Base-by-base conservation (phyloP, 2,888 invertebrate species). In the Stenoptilia bipunctidactyla region DNA sequence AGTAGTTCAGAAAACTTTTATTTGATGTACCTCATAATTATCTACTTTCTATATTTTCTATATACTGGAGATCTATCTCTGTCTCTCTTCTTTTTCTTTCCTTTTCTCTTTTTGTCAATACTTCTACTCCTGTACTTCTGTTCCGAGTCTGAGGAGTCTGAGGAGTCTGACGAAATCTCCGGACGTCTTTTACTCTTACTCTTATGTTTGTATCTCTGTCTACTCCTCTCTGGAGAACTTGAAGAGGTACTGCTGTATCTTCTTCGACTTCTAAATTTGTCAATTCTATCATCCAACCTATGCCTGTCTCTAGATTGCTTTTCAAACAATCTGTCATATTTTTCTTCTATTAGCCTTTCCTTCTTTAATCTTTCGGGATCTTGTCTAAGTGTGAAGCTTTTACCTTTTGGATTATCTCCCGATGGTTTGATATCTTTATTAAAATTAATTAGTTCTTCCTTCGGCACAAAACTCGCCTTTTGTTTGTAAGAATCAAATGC, bases 401-500 rank as follows among this genome's bases (percentile, higher is more conserved):
- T 46, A 13, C 63, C 58, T 34, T 55, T 60, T n/a, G 47, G 46
- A 43, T 51, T 60, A 35, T 48, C 20, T 20, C 20, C 8, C 20
- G 58, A 67, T 0, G 66, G 56, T 30, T 66, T 36, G 3, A 45
- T 64, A 30, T 58, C 60, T 34, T 47, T 62, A 46, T 36, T 15
- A 1, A 52, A 47, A 13, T 56, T 60, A 33, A 54, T 50, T 56
- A 52, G 34, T 35, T 39, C 51, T 39, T 15, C 56, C 15, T 9
- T 49, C 38, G 3, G 45, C 39, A 15, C 48, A 57, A 9, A 25
- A 53, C 86, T 79, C 37, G n/a, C n/a, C n/a, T 68, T 83, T 48
- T 65, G 85, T 53, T 89, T 90, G 56, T 90, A 92, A 52, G 90
- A 87, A 50, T 92, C 89, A 60, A 87, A 93, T 48, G 90, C 89